Base-by-base conservation (phyloP, 2,113 vertebrate species). In the Trogon surrucura region DNA sequence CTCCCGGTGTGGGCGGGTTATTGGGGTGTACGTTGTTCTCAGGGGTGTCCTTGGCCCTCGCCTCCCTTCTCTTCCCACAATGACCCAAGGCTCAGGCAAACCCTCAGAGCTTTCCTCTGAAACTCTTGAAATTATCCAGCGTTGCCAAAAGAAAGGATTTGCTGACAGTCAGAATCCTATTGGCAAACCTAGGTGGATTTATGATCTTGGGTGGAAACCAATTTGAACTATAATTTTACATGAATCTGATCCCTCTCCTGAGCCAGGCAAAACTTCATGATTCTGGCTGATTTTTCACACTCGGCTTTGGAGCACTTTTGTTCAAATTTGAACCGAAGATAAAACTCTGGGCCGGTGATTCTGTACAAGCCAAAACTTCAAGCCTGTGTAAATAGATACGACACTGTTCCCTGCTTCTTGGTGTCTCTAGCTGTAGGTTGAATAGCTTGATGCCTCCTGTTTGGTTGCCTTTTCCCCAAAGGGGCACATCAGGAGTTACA, bases 161-260 rank as follows among this genome's bases (percentile, higher is more conserved):
- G 95, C 95, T 97, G 95, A 96, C 94, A 95, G 84, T 92, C 81
- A 93, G 87, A 95, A 97, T 95, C 94, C 89, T 96, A 69, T 96
- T 97, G 96, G 96, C 96, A 96, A 92, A 91, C 93, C 61, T 85
- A 77, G 44, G 95, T 95, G 94, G 91, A 97, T 97, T 96, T 96
- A 95, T 89, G 93, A 89, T 95, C 58, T 95, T 97, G 96, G 95
- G 94, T 88, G 94, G 95, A 93, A 97, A 95, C 94, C 95, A 97
- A 71, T 70, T 82, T 80, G 94, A 96, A 73, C 93, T 97, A 53
- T 94, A 96, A 95, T 95, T 97, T 96, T 93, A 96, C 47, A 26
- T 66, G 87, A 97, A 96, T 95, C 58, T 7, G 78, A 96, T 97
- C 93, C 84, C 81, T 93, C 94, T 97, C 93, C 81, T 70, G 96